Percentiles rank a stretch among this genome's conserved stretches.
Evolutionary conservation across 2,113 vertebrate species (phyloP).

Genomic region (Nanorana parkeri): DNA sequence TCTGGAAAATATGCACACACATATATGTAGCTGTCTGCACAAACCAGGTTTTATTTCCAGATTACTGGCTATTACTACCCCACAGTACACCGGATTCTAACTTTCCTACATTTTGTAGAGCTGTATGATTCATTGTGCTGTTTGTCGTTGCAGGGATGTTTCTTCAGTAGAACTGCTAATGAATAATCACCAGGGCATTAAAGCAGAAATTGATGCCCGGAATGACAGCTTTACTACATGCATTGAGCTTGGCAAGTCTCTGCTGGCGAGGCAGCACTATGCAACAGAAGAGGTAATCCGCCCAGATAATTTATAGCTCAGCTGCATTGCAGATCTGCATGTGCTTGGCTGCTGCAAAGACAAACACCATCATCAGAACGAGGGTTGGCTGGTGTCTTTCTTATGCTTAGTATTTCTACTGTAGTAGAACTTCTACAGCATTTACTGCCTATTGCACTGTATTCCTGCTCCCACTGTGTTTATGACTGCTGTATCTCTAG

Average conservation of each 20-base stretch:
- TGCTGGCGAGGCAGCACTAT: conserved; percentile 92
- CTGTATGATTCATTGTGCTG: background rate
- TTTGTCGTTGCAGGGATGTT: conserved; percentile 82
- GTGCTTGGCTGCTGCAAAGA: conserved; percentile 2
- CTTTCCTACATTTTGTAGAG: too few relatives aligned
- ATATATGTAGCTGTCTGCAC: too few relatives aligned
- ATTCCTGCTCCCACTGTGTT: too few relatives aligned
- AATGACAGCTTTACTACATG: conserved; percentile 95
- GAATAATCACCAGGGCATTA: conserved; percentile 98
- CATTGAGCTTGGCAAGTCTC: conserved; percentile 93
- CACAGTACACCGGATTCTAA: too few relatives aligned
- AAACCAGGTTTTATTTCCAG: too few relatives aligned
- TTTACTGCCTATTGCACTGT: too few relatives aligned
- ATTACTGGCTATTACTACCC: too few relatives aligned
- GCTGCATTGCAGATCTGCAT: conserved; percentile 38
- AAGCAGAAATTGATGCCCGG: conserved; percentile 94
- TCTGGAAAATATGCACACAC: too few relatives aligned
- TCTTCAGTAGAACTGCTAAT: conserved; percentile 95
- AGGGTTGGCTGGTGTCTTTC: background rate
- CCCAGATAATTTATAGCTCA: background rate
- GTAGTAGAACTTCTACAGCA: background rate
- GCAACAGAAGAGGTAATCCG: conserved; percentile 88
- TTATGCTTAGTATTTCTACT: background rate
- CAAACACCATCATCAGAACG: background rate
- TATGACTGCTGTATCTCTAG: too few relatives aligned